These are phyloP conservation scores for Argya squamiceps DNA, from an alignment of 2,797 vertebrate genomes.

Conservation along the genomic window DNA sequence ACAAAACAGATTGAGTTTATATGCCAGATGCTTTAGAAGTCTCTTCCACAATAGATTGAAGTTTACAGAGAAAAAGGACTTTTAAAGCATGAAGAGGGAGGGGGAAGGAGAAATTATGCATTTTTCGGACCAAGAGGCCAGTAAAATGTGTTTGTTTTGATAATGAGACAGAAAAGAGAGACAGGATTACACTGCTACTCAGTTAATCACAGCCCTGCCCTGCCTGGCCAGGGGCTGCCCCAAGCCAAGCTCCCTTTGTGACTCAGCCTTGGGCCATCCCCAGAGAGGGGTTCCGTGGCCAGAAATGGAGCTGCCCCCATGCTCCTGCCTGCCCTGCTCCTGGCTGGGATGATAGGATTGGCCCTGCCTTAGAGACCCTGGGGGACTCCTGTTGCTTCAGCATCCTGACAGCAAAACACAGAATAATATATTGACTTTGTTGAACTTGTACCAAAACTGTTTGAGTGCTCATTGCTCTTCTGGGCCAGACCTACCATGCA, in stretches of 20 bases:
- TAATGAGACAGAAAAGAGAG: neutral
- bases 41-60: neutral
- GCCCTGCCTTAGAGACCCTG: rapidly evolving
- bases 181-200: neutral
- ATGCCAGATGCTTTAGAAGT: neutral
- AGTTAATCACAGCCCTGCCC: neutral
- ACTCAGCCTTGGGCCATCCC: neutral
- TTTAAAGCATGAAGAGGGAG: neutral
- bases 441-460: neutral
- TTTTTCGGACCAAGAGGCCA: neutral
- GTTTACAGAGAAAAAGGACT: neutral
- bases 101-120: rapidly evolving
- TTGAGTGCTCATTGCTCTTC: neutral
- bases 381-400: neutral
- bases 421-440: neutral
- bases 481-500: neutral
- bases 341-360: neutral
- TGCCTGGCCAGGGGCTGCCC: too few species aligned
- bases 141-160: neutral
- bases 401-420: neutral
- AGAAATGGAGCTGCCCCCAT: neutral
- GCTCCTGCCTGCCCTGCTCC: neutral
- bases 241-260: rapidly evolving
- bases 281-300: rapidly evolving
- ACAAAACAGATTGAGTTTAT: neutral